Base-by-base conservation (phyloP, 2,113 vertebrate species). In the pig (Sus scrofa) region DNA sequence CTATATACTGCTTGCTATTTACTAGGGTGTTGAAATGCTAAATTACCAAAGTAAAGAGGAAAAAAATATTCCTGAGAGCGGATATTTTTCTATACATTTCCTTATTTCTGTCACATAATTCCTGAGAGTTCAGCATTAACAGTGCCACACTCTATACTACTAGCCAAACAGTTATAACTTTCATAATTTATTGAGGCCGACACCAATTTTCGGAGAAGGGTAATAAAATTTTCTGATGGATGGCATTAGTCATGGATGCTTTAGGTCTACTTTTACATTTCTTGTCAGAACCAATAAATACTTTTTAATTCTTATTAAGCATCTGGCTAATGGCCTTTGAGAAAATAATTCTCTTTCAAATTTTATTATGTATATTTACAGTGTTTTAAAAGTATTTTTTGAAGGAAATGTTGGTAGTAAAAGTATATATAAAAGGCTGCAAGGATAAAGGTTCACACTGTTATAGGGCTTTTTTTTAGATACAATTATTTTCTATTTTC, bases 211-310 rank as follows among this genome's bases (percentile, higher is more conserved):
- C 93, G 96, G 75, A 79, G 75, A 93, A 74, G 50, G 68, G 75
- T 90, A 93, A 97, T 97, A 97, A 95, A 95, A 95, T 94, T 50
- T 95, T 96, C 86, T 95, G 85, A 94, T 96, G 85, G 81, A 84
- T 65, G 60, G 65, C 84, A 88, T 97, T 90, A 95, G 79, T 94
- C 95, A 92, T 95, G 91, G 94, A 94, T 93, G 87, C 65, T 79
- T 75, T 91, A 74, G 82, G 92, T 81, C 85, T 96, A 58, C 85
- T 96, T 97, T 97, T 96, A 97, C 34, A 85, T 95, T 97, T 87
- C 92, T 95, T 96, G 97, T 97, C 95, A 97, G 94, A 93, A 92
- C 70, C 82, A 96, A 97, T 96, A 96, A 96, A 93, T 97, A 93
- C 50, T 73, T 95, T 96, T 95, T 95, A 95, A 96, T 89, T 96